These are phyloP conservation scores for Saccostrea echinata DNA, from an alignment of 1,140 invertebrate species.

Conservation along the genomic window DNA sequence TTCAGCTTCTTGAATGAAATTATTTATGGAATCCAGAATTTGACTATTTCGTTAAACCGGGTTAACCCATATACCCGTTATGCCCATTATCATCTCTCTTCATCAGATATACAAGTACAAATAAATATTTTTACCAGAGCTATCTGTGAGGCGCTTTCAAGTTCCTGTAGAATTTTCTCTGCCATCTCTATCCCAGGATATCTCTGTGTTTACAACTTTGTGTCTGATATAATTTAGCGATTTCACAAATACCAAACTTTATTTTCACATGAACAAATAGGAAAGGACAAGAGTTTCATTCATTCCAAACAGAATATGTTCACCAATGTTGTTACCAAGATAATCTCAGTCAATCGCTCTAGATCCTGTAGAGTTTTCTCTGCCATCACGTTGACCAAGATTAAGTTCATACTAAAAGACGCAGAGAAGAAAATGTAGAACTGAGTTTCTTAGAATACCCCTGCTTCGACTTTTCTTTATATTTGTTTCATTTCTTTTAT, in stretches of 20 bases:
- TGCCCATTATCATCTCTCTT: no score
- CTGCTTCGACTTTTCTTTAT: neutral
- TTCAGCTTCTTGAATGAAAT: no score
- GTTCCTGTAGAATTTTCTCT: neutral
- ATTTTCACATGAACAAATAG: neutral
- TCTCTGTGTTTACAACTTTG: neutral
- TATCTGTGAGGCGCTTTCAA: neutral
- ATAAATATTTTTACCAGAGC: constrained; percentile 11
- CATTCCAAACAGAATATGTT: neutral
- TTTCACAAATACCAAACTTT: neutral
- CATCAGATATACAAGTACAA: no score
- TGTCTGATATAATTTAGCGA: neutral
- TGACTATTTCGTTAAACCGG: no score
- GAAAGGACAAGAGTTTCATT: neutral
- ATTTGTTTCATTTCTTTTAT: neutral
- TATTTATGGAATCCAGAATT: no score
- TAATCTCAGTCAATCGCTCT: constrained; percentile 86
- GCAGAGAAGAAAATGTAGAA: neutral
- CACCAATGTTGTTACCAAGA: constrained; percentile 83
- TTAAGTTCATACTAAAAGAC: neutral
- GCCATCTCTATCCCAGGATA: neutral
- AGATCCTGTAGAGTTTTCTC: constrained; percentile 79
- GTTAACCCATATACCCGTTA: no score
- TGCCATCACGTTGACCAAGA: constrained; percentile 32
- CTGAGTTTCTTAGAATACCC: no score